These are phyloP conservation scores for Lobophora halterata DNA, from an alignment of 2,888 invertebrate genomes.

Conservation along the genomic window DNA sequence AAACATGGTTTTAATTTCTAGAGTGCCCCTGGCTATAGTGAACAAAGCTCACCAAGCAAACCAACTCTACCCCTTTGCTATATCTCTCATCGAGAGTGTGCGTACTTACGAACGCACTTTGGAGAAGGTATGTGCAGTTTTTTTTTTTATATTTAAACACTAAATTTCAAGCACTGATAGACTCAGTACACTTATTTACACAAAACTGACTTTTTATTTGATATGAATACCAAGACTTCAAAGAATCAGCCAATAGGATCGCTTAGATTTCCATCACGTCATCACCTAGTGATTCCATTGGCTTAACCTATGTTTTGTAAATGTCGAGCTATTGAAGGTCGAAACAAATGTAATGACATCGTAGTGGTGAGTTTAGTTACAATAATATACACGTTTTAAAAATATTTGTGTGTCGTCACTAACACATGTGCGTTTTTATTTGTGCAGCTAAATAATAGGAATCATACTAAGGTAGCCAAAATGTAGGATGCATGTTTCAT, in stretches of 20 bases:
- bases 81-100: slow-evolving; percentile 98
- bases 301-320: too few species aligned
- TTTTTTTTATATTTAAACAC: slow-evolving; percentile 24
- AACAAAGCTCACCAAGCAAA: slow-evolving; percentile 99
- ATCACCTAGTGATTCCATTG: slow-evolving; percentile 3
- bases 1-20: slow-evolving; percentile 43
- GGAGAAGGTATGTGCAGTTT: slow-evolving; percentile 88
- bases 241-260: too few species aligned
- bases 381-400: slow-evolving; percentile 12
- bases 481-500: slow-evolving; percentile 49
- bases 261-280: slow-evolving; percentile 14
- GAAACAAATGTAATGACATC: slow-evolving; percentile 5
- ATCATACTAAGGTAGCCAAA: slow-evolving; percentile 78
- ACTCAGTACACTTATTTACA: slow-evolving; percentile 58
- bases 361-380: slow-evolving; percentile 14
- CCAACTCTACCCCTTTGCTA: slow-evolving; percentile 98
- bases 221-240: too few species aligned
- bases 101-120: slow-evolving; percentile 97
- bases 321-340: background rate
- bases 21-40: slow-evolving; percentile 98
- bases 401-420: slow-evolving; percentile 51
- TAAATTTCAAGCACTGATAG: slow-evolving; percentile 47
- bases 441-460: slow-evolving; percentile 83
- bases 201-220: slow-evolving; percentile 26
- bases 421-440: slow-evolving; percentile 74